phyloP scores from a whole-genome alignment of 2,113 vertebrate species.

The Spilogale gracilis region DNA sequence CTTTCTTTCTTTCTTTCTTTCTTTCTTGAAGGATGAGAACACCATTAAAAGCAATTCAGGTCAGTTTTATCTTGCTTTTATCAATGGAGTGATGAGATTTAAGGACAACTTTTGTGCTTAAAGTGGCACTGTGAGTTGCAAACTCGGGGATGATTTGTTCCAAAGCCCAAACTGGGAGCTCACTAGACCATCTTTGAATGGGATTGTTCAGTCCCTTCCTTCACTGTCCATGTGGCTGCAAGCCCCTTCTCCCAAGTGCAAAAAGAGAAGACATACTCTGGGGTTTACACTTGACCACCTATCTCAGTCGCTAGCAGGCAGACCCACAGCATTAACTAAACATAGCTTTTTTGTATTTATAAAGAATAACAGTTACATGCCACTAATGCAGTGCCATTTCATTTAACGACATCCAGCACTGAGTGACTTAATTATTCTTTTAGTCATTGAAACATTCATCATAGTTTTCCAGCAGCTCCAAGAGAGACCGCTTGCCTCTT shows the following conservation, averaged over 20 bases:
- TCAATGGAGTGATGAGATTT: not conserved
- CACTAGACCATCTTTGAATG: accelerated
- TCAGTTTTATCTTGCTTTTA: not conserved
- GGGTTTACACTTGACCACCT: not conserved
- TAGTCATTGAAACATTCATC: slow-evolving; percentile 86
- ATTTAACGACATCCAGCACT: slow-evolving; percentile 80
- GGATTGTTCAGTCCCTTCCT: not conserved
- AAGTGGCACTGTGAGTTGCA: not conserved
- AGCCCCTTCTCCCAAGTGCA: not conserved
- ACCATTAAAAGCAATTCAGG: not conserved
- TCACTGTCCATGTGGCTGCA: accelerated
- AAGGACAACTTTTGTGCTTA: not conserved
- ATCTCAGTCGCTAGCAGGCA: not conserved
- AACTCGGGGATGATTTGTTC: not conserved
- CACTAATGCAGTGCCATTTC: slow-evolving; percentile 74
- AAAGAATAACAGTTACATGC: slow-evolving; percentile 74
- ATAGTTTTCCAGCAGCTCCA: slow-evolving; percentile 84
- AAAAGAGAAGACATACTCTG: accelerated
- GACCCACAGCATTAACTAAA: slow-evolving; percentile 65
- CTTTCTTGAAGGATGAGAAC: not conserved
- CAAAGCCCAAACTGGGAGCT: not conserved
- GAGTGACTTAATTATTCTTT: slow-evolving; percentile 86
- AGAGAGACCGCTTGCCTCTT: slow-evolving; percentile 81
- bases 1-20: no score
- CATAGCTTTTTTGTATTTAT: slow-evolving; percentile 79